Evolutionary conservation across 1,140 invertebrate genomes (phyloP), one percentile per base, ranked within the genome.

Genomic region (Elysia chlorotica): DNA sequence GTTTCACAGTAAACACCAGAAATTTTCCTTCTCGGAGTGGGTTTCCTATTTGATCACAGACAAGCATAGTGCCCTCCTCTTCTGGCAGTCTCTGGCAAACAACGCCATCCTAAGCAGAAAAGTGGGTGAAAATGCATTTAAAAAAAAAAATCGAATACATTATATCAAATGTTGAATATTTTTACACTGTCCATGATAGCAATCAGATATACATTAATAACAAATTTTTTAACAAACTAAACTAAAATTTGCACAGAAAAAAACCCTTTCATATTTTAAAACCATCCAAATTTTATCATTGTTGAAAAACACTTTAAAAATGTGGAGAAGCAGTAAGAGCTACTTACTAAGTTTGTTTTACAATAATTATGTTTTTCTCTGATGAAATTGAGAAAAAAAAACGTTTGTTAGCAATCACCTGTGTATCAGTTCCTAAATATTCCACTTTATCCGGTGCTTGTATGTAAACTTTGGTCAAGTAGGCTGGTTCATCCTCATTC

Each of bases 401-500:
- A n/a, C n/a, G n/a, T n/a, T n/a, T n/a, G n/a, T n/a, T n/a, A n/a
- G n/a, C 41, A 48, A 10, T 48, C 35, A 57, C 69, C 69, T 62
- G 35, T 48, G 36, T 3, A 1, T 71, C 57, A 62, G 59, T 71
- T 23, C 37, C 56, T 5, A 71, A 23, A 33, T 62, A 71, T 56
- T 63, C 33, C 25, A 57, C 19, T 61, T 19, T 92, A 41, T 90
- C 86, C 28, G 95, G 93, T 28, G 79, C 77, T n/a, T 73, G 59
- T 1, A 98, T 90, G 82, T 93, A 94, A 0, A 98, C 83, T 78
- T 93, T 92, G 0, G 95, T 92, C 84, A 97, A 94, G 82, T 98
- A 98, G 0, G 96, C 96, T 0, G 96, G 93, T 84, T 99, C 96
- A 2, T 92, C 92, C 28, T 89, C 81, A 84, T 98, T 99, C 33